Evolutionary conservation across 2,888 invertebrate species (phyloP), one percentile per base, ranked within the genome.

Genomic region (Rhagonycha lutea): DNA sequence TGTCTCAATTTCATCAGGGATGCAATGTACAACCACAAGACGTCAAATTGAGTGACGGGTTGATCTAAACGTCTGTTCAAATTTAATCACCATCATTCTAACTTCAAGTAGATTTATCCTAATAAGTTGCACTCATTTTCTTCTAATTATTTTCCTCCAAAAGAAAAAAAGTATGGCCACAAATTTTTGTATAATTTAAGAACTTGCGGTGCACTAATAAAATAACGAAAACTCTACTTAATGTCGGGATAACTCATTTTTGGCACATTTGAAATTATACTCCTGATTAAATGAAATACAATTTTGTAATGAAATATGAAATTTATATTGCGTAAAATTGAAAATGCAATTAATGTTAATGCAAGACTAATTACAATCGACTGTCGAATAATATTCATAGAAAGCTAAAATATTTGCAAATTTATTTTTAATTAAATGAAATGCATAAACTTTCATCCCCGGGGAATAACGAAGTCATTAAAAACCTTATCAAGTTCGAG

Each of bases 401-500:
- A 75, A 70, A 63, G 72, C 75, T 75, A 47, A 75, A 75, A 75
- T 75, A 75, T 75, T 75, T 74, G 73, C 73, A 74, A 76, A 76
- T 76, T 76, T 76, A 76, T 76, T 76, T 76, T 76, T 76, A 76
- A 76, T 76, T 76, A 76, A 76, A 76, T 68, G 76, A 76, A 73
- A 76, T 76, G 76, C 76, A 76, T 76, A 76, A 76, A 76, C 73
- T 70, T 76, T 76, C 71, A 74, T 76, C 76, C 76, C 73, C 73
- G 29, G 76, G 76, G 76, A 76, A 76, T 76, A 76, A 76, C 76
- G 73, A 76, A 76, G 76, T 74, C 79, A 80, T 81, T 80, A 80
- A 81, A 81, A 81, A 81, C 78, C 80, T 79, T 80, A 81, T 81
- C 80, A 81, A 79, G 78, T 78, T 81, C 79, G 80, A 82, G 82